Base-by-base conservation (phyloP, 2,797 vertebrate genomes). In the Erithacus rubecula region DNA sequence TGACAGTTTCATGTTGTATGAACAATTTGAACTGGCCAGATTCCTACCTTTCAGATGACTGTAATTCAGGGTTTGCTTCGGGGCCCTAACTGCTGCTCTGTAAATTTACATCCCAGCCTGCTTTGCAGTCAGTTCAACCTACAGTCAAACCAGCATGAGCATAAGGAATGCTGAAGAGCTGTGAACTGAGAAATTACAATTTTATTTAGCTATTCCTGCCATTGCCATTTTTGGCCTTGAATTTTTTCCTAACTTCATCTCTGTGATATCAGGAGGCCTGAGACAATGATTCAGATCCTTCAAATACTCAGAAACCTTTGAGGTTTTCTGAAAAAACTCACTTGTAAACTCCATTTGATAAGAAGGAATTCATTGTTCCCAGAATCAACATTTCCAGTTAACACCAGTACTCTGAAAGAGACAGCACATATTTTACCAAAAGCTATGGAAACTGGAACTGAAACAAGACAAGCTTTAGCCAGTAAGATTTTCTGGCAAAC, bases 371-470 rank as follows among this genome's bases (percentile, higher is more conserved):
- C 5, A 16, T 46, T 90, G 52, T 92, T 95, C 76, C 79, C 81
- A 65, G 91, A 79, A 94, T 51, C 68, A 89, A 70, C 90, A 90
- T 93, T 96, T 96, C 96, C 91, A 92, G 90, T 96, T 88, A 95
- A 86, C 51, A 84, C 78, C 76, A 80, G 60, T 69, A 62, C 34
- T 84, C 83, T 46, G 87, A 84, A 93, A 84, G 77, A 80, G 86
- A 94, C 91, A 94, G 65, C 52, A 15, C 87, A 84, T 77, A 83
- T 74, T 87, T 90, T 90, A 92, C 92, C 5, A 64, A 94, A 96
- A 96, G 58, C 87, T 88, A 37, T 21, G 34, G 69, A 86, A 93
- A 89, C 84, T 96, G 96, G 90, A 96, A 97, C 74, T 72, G 87
- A 95, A 93, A 94, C 91, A 94, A 96, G 85, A 93, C 69, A 88